Evolutionary conservation across 2,797 vertebrate genomes (phyloP).

Genomic region (Chloroceryle amazona): DNA sequence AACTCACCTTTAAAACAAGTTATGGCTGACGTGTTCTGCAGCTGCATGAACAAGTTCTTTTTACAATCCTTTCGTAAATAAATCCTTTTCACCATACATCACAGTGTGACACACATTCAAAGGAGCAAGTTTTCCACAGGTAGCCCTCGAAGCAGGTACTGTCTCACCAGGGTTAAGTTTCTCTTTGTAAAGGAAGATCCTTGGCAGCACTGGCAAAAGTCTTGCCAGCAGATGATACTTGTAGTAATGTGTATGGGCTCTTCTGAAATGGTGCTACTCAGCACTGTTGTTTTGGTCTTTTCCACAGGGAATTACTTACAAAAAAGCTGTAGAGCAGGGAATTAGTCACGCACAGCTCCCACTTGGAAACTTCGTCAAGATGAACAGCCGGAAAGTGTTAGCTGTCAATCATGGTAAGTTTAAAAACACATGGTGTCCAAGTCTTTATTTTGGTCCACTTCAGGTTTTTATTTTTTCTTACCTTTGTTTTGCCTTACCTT

Average conservation of each 20-base stretch:
- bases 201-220: not conserved
- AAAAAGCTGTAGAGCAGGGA: constrained; percentile 88
- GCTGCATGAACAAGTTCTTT: not conserved
- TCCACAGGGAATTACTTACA: constrained; percentile 89
- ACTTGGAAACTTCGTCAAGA: constrained; percentile 93
- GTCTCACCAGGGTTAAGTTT: accelerated
- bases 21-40: not conserved
- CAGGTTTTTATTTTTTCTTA: too few relatives aligned
- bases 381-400: constrained; percentile 97
- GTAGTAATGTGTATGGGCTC: not conserved
- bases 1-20: not conserved
- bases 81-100: not conserved
- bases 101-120: not conserved
- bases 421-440: too few relatives aligned
- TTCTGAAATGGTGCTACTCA: not conserved
- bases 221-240: not conserved
- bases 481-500: too few relatives aligned
- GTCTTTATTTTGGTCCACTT: too few relatives aligned
- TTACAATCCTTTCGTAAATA: not conserved
- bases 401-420: constrained; percentile 95
- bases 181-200: not conserved
- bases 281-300: constrained; percentile 1
- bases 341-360: constrained; percentile 95
- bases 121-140: not conserved
- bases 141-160: not conserved